Evolutionary conservation across 2,797 vertebrate genomes (phyloP).

Genomic region (Pseudomugil gertrudae): DNA sequence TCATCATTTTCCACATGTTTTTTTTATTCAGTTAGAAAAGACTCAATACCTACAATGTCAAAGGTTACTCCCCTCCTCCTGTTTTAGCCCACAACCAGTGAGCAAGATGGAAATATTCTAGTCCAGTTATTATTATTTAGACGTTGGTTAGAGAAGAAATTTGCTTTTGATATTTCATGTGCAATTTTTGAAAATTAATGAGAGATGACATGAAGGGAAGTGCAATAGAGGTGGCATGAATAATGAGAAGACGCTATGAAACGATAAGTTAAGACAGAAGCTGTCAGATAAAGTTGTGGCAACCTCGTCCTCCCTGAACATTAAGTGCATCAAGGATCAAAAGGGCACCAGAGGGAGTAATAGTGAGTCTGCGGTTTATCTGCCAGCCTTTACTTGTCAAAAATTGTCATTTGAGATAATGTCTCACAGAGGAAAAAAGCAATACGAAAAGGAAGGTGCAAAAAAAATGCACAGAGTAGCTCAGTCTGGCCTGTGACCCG

Average conservation of each 20-base stretch:
- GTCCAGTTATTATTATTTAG: constrained; percentile 37
- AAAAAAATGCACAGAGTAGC: constrained; percentile 40
- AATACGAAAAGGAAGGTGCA: constrained; percentile 34
- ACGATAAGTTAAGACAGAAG: constrained; percentile 24
- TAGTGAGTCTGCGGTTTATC: constrained; percentile 21
- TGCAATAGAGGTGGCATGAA: constrained; percentile 28
- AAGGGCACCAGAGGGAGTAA: constrained; percentile 39
- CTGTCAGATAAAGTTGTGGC: constrained; percentile 37
- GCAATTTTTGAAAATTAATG: constrained; percentile 30
- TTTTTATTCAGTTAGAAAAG: constrained; percentile 41
- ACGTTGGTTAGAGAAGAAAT: constrained; percentile 29
- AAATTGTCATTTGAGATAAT: constrained; percentile 33
- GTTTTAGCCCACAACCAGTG: constrained; percentile 9
- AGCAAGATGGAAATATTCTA: constrained; percentile 44
- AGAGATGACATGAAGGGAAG: constrained; percentile 11
- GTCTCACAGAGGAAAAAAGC: constrained; percentile 21
- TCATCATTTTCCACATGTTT: constrained; percentile 6
- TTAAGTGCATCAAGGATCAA: constrained; percentile 28
- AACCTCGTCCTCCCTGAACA: constrained; percentile 28
- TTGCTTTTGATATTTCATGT: constrained; percentile 18
- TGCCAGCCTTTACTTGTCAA: constrained; percentile 24
- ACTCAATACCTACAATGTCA: constrained; percentile 24
- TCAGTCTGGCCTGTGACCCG: constrained; percentile 43
- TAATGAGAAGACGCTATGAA: constrained; percentile 32
- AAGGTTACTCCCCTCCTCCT: constrained; percentile 39